Evolutionary conservation across 2,797 vertebrate genomes (phyloP), one percentile per base, ranked within the genome.

Genomic region (Selene dorsalis): DNA sequence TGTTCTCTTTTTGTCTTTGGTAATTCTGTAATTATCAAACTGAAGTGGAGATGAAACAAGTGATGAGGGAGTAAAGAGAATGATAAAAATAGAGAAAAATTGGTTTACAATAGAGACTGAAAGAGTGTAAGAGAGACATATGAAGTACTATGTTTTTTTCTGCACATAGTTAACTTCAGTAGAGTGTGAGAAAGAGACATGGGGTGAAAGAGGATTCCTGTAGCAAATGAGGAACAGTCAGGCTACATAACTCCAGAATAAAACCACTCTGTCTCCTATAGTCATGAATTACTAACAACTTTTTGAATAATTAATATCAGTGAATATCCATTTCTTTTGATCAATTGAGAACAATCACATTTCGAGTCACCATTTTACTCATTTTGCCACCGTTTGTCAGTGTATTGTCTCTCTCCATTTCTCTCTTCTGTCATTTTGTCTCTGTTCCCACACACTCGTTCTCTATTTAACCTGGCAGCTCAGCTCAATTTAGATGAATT

Each of bases 201-300:
- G 22, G 32, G 18, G 12, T 3, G 3, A 59, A 59, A 26, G 35
- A 50, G 22, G n/a, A 82, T 12, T 50, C 14, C 20, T 83, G 61
- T 2, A 45, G 52, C 30, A 73, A 68, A 79, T 32, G 16, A 22
- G 22, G 20, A 82, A 75, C 47, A 73, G 50, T 80, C 69, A 74
- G 26, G 52, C 82, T 75, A 84, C 68, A 75, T 68, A 72, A 83
- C 50, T 83, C 38, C 18, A 73, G 64, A 71, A 73, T 76, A 58
- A 84, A 82, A 82, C 65, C 75, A 61, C 79, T 84, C 78, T 79
- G 60, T 88, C 78, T 84, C 57, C 26, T 28, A 53, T 55, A 62
- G 38, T 84, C 73, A 75, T 87, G 66, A 82, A 88, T 85, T 75
- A 75, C 28, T 80, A 70, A 88, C 0, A 39, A 41, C 38, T 22